Evolutionary conservation across 2,113 vertebrate genomes (phyloP), one percentile per base, ranked within the genome.

Genomic region (Nannospalax galili): DNA sequence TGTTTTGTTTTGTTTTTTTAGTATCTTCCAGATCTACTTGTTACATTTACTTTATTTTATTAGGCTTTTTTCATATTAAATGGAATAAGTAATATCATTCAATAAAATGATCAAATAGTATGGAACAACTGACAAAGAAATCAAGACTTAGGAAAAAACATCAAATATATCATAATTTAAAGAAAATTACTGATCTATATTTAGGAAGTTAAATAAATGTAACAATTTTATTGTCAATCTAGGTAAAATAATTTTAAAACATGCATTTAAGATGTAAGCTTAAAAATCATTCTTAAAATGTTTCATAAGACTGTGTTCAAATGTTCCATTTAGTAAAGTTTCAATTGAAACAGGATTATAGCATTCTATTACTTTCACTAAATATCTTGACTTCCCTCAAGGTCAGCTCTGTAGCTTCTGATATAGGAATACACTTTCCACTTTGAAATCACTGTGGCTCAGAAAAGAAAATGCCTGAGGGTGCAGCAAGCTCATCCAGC

Each of bases 391-490:
- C 75, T 92, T 86, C 70, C 94, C 95, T 94, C 73, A 98, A 98
- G 64, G 95, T 95, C 97, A 97, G 96, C 92, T 77, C 93, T 86
- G 16, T 42, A 95, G 65, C 73, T 97, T 95, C 95, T 94, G 90
- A 89, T 97, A 91, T 75, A 77, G 93, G 97, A 96, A 97, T n/a
- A 40, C 48, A 97, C 94, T 84, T n/a, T 97, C 60, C 48, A 97
- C 75, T 93, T 97, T 96, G 96, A 97, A 98, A 86, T 93, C 37
- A 90, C 56, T 24, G 73, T 93, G 11, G 81, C 78, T 90, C 73
- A 81, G 91, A 97, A 97, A 97, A 88, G 96, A 89, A 97, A 97
- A 94, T 81, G 67, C 87, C 93, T 91, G 77, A 97, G 92, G 96
- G 96, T 14, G 95, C 3, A 94, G 84, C 87, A 94, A 22, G 95